A percentile compares a stretch with the other conserved stretches of the same genome.
phyloP scores from a whole-genome alignment of 2,113 vertebrate species.

The Sylvia atricapilla region DNA sequence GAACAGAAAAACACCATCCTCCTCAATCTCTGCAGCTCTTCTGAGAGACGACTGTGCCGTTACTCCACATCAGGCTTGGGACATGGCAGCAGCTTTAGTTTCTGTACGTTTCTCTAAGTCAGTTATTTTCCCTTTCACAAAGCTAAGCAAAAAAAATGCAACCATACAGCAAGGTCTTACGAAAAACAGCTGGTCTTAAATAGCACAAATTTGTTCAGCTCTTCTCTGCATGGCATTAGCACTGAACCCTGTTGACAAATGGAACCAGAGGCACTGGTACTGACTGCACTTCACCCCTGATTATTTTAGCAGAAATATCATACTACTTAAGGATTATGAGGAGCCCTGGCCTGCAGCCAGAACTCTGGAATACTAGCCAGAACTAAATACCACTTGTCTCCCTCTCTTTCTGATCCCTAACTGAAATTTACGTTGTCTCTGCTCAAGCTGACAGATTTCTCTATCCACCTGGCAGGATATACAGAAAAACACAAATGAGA shows the following conservation, averaged over 20 bases:
- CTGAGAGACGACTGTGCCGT: background rate
- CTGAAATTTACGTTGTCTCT: background rate
- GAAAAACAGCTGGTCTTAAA: background rate
- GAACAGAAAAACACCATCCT: background rate
- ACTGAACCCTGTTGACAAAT: background rate
- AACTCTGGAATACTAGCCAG: background rate
- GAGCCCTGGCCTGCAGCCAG: constrained; percentile 19
- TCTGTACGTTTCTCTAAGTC: background rate
- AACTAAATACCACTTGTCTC: background rate
- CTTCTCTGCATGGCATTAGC: background rate
- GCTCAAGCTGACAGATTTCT: background rate
- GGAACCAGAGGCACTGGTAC: background rate
- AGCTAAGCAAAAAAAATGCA: background rate
- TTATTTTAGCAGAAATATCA: constrained; percentile 43
- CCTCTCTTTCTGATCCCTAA: background rate
- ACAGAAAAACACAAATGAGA: background rate
- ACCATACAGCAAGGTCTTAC: background rate
- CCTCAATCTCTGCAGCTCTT: background rate
- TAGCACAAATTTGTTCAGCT: background rate
- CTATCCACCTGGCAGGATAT: background rate
- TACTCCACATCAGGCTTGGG: background rate
- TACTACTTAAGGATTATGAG: constrained; percentile 29
- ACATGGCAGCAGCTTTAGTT: background rate
- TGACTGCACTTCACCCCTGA: background rate
- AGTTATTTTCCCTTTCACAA: background rate